phyloP scores from a whole-genome alignment of 2,888 invertebrate genomes.

The Machimus rusticus region DNA sequence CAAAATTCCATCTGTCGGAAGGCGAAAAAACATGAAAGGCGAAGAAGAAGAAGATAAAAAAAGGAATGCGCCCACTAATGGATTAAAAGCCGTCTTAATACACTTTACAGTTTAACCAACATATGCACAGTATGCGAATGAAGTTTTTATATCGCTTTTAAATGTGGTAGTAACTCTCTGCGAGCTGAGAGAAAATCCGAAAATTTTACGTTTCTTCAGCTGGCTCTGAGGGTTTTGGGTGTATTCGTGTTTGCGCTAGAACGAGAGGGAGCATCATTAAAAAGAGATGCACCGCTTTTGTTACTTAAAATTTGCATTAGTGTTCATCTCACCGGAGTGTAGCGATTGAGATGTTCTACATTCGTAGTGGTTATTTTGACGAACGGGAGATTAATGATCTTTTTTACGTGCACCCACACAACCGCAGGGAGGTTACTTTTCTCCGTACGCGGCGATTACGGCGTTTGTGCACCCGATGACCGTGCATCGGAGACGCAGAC shows the following conservation, averaged over 20 bases:
- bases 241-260: neutral
- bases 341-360: neutral
- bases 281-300: neutral
- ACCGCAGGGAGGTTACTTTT: neutral
- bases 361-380: neutral
- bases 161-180: neutral
- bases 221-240: neutral
- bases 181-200: neutral
- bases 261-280: neutral
- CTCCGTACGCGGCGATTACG: neutral
- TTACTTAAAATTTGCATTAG: neutral
- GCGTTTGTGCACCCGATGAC: neutral
- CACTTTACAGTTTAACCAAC: constrained; percentile 1
- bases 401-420: neutral
- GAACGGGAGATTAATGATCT: constrained; percentile 25
- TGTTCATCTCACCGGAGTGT: neutral
- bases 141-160: neutral
- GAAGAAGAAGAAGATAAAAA: neutral
- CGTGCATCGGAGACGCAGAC: neutral
- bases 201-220: neutral
- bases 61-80: constrained; percentile 23
- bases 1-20: neutral
- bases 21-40: constrained; percentile 29
- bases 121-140: neutral
- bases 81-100: constrained; percentile 21